Percentiles rank a stretch among this genome's conserved stretches.
These are phyloP conservation scores for Monarcha castaneiventris DNA, from an alignment of 2,113 vertebrate genomes.

Conservation along the genomic window DNA sequence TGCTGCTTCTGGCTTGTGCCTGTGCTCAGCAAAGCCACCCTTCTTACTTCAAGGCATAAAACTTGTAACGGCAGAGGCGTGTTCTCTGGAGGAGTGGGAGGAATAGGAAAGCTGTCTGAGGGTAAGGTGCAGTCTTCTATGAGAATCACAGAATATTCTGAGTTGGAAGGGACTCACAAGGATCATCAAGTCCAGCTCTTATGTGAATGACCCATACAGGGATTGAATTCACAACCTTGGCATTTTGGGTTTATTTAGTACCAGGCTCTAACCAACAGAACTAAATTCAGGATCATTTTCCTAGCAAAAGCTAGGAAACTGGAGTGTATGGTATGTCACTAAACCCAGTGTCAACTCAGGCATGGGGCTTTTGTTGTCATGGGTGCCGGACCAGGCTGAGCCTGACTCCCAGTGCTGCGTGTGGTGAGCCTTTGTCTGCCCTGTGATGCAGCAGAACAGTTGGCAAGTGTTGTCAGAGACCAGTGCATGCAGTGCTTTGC, in stretches of 20 bases:
- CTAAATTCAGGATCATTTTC: neutral
- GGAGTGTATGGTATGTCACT: neutral
- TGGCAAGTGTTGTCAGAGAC: neutral
- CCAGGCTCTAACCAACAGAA: neutral
- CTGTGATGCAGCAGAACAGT: neutral
- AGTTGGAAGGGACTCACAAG: neutral
- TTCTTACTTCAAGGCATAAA: neutral
- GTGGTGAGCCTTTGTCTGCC: neutral
- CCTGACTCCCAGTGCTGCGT: neutral
- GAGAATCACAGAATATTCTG: neutral
- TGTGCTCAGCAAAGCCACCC: neutral
- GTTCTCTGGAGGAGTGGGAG: neutral
- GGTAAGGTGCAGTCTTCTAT: neutral
- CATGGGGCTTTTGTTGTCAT: neutral
- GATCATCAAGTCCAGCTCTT: neutral
- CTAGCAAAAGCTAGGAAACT: neutral
- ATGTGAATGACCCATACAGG: neutral
- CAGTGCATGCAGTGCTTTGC: neutral
- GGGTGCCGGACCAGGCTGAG: neutral
- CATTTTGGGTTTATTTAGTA: neutral
- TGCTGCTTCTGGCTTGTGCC: neutral
- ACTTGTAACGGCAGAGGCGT: neutral
- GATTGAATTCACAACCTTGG: neutral
- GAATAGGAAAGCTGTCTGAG: neutral
- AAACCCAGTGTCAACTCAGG: rapidly evolving